phyloP scores from a whole-genome alignment of 2,888 invertebrate species.

The Sepiola atlantica region DNA sequence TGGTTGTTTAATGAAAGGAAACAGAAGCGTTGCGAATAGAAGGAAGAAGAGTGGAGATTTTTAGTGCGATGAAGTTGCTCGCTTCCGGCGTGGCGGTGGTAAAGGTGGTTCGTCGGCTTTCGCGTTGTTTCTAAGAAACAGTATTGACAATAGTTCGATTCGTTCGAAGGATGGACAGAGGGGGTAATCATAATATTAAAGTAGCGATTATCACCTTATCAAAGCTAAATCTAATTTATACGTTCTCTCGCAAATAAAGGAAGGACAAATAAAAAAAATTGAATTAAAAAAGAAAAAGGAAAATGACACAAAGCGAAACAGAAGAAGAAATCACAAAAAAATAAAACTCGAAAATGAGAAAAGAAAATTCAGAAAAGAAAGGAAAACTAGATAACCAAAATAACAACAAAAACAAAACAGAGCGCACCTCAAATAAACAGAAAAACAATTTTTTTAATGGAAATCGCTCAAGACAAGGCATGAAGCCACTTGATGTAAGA shows the following conservation, averaged over 20 bases:
- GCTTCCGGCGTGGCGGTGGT: neutral
- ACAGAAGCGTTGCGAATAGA: neutral
- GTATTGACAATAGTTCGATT: conserved; percentile 32
- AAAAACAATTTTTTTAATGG: no score
- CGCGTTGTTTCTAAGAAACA: conserved; percentile 3
- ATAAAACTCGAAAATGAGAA: neutral
- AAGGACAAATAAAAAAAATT: neutral
- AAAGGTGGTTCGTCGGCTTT: neutral
- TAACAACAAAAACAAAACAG: no score
- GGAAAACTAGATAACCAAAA: no score
- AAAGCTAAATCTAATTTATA: conserved; percentile 20
- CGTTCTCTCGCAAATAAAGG: neutral
- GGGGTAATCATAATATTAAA: neutral
- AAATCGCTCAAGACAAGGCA: no score
- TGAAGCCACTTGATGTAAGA: no score
- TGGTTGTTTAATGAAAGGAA: neutral
- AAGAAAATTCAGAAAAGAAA: neutral
- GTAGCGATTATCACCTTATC: conserved; percentile 2
- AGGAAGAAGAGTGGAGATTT: neutral
- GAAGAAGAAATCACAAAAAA: neutral
- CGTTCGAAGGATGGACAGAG: neutral
- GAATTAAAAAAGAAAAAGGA: neutral
- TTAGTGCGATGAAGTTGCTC: neutral
- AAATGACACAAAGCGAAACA: neutral
- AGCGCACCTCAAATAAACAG: no score